Evolutionary conservation across 2,888 invertebrate species (phyloP).

Genomic region (Heteropelma amictum): DNA sequence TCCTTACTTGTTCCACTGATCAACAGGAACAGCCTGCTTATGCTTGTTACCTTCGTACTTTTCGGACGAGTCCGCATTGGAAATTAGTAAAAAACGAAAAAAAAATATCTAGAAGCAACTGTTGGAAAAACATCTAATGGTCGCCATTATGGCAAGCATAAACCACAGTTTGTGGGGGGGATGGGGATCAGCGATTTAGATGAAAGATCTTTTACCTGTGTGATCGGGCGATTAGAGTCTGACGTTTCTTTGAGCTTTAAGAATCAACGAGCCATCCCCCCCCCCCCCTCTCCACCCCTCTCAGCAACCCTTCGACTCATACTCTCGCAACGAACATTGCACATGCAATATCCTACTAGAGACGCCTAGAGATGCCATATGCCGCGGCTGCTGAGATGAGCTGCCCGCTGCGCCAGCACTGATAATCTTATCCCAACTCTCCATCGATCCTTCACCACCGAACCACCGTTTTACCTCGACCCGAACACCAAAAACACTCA

Average conservation of each 20-base stretch:
- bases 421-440: slow-evolving; percentile 64
- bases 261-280: not conserved
- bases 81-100: too few relatives aligned
- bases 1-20: too few relatives aligned
- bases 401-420: slow-evolving; percentile 75
- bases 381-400: slow-evolving; percentile 74
- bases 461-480: slow-evolving; percentile 46
- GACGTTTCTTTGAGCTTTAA: slow-evolving; percentile 24
- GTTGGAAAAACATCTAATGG: too few relatives aligned
- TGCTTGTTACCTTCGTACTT: too few relatives aligned
- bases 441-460: slow-evolving; percentile 13
- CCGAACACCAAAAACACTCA: slow-evolving; percentile 26
- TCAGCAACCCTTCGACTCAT: not conserved
- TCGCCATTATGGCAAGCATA: too few relatives aligned
- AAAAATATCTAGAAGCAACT: too few relatives aligned
- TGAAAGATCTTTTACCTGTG: too few relatives aligned
- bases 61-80: too few relatives aligned
- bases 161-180: too few relatives aligned
- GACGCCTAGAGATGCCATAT: slow-evolving; percentile 75
- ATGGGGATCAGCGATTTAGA: too few relatives aligned
- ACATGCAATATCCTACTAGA: slow-evolving; percentile 67
- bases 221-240: slow-evolving; percentile 36
- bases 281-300: not conserved
- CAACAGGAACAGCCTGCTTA: too few relatives aligned
- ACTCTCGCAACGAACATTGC: slow-evolving; percentile 50